These are phyloP conservation scores for Enoplosus armatus DNA, from an alignment of 2,797 vertebrate genomes.

Conservation along the genomic window DNA sequence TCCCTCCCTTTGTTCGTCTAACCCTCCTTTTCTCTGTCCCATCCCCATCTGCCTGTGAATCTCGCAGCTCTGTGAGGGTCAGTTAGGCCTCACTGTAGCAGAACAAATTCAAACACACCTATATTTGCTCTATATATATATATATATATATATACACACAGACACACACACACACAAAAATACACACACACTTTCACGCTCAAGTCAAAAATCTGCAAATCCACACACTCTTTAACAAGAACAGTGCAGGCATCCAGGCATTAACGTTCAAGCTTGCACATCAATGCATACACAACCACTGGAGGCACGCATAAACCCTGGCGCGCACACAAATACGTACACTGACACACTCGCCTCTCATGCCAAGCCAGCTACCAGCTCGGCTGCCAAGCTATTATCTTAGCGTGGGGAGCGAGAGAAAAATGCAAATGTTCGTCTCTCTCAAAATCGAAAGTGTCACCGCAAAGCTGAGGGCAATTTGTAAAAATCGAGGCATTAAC, in stretches of 20 bases:
- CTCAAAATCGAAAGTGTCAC: conserved; percentile 84
- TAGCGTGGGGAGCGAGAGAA: conserved; percentile 58
- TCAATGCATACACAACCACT: conserved; percentile 44
- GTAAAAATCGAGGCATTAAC: conserved; percentile 82
- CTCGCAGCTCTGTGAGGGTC: conserved; percentile 67
- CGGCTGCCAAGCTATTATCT: conserved; percentile 81
- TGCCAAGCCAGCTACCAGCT: conserved; percentile 71
- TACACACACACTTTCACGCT: too few species aligned
- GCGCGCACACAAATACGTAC: conserved; percentile 45
- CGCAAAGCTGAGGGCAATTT: conserved; percentile 84
- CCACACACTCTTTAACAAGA: background rate
- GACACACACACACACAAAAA: background rate
- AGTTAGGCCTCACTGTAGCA: conserved; percentile 54
- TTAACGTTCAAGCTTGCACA: conserved; percentile 29
- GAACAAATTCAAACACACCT: conserved; percentile 23
- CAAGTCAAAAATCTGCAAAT: conserved; percentile 29
- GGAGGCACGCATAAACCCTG: conserved; percentile 53
- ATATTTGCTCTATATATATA: background rate
- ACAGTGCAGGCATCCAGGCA: conserved; percentile 21
- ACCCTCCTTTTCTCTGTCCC: background rate
- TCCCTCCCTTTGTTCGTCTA: conserved; percentile 23
- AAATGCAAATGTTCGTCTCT: conserved; percentile 81
- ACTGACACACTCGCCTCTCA: conserved; percentile 57
- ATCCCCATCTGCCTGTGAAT: conserved; percentile 26
- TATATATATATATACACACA: conserved; percentile 11